Evolutionary conservation across 1,140 invertebrate species (phyloP).

Genomic region (Penaeus indicus): DNA sequence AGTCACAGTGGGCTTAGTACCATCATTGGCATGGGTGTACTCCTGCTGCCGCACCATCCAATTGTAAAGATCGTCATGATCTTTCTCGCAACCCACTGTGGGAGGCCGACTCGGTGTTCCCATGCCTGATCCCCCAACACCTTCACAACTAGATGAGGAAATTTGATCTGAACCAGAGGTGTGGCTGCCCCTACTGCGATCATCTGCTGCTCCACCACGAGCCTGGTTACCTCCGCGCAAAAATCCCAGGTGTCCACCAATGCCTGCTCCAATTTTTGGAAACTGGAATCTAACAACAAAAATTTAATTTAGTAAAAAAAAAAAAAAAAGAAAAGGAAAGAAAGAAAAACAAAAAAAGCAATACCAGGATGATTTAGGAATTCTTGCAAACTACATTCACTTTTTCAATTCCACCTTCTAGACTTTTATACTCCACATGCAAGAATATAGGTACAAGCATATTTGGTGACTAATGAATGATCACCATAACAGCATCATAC

Average conservation of each 20-base stretch:
- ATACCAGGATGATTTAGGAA: too few species aligned
- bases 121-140: slow-evolving; percentile 48
- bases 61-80: slow-evolving; percentile 64
- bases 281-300: slow-evolving; percentile 39
- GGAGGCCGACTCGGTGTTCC: slow-evolving; percentile 40
- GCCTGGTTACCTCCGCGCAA: slow-evolving; percentile 42
- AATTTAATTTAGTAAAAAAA: too few species aligned
- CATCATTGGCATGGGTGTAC: slow-evolving; percentile 41
- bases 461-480: too few species aligned
- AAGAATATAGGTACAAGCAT: too few species aligned
- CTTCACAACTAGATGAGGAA: slow-evolving; percentile 54
- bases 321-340: too few species aligned
- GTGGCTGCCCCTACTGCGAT: slow-evolving; percentile 36
- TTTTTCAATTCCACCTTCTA: too few species aligned
- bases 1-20: slow-evolving; percentile 42
- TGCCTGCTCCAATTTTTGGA: slow-evolving; percentile 40
- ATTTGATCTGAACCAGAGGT: slow-evolving; percentile 59
- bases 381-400: too few species aligned
- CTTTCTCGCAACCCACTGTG: slow-evolving; percentile 46
- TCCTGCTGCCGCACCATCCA: slow-evolving; percentile 54
- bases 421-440: too few species aligned
- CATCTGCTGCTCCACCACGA: neutral
- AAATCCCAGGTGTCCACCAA: slow-evolving; percentile 47
- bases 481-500: slow-evolving; percentile 69
- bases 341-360: too few species aligned